Evolutionary conservation across 2,113 vertebrate genomes (phyloP).

Genomic region (Lates calcarifer): DNA sequence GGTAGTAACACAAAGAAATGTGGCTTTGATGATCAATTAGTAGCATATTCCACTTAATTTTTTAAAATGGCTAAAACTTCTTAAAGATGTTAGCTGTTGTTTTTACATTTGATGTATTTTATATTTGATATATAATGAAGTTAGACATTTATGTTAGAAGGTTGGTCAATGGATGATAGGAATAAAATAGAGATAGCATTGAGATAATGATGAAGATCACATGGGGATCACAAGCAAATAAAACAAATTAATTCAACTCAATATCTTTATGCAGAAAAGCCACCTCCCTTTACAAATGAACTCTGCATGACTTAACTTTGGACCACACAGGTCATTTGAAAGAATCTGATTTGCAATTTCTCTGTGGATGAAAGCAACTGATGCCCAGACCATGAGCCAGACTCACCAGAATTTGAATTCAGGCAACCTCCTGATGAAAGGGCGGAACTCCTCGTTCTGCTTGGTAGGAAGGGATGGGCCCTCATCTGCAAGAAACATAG

Average conservation of each 20-base stretch:
- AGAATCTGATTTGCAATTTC: conserved; percentile 21
- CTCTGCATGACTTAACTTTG: neutral
- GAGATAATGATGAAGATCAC: neutral
- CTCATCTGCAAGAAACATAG: conserved; percentile 86
- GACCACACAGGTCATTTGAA: conserved; percentile 11
- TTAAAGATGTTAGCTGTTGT: neutral
- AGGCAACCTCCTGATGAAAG: conserved; percentile 97
- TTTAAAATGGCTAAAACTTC: neutral
- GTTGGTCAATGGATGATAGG: neutral
- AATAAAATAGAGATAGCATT: neutral
- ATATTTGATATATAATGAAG: too few species aligned
- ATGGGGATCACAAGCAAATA: conserved; percentile 12
- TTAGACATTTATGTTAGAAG: neutral
- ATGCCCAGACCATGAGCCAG: neutral
- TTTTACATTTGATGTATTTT: neutral
- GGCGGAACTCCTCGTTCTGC: conserved; percentile 99
- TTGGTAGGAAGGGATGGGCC: conserved; percentile 96
- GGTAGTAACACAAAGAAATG: neutral
- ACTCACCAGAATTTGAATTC: conserved; percentile 99
- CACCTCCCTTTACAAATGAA: conserved; percentile 13
- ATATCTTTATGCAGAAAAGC: neutral
- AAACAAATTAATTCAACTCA: neutral
- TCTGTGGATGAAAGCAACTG: neutral
- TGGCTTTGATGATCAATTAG: neutral
- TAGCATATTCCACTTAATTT: neutral